These are phyloP conservation scores for Dynastes maya DNA, from an alignment of 2,888 invertebrate species.

Conservation along the genomic window DNA sequence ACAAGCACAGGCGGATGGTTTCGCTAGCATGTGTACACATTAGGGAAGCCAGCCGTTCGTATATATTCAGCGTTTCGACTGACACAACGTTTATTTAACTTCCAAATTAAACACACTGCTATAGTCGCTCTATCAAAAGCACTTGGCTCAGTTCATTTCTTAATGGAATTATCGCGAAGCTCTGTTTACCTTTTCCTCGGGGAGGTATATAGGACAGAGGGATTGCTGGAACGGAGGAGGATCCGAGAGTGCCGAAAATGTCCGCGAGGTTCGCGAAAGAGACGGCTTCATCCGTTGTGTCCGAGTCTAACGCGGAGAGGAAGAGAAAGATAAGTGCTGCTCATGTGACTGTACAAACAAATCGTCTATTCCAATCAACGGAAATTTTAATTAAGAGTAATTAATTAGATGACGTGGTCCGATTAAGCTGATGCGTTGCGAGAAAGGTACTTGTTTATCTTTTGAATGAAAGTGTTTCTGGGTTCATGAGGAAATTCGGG, in stretches of 20 bases:
- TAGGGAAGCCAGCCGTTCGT: conserved; percentile 47
- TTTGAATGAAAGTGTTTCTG: conserved; percentile 9
- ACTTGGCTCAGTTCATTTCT: conserved; percentile 69
- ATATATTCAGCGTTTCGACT: conserved; percentile 49
- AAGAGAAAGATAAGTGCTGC: conserved; percentile 50
- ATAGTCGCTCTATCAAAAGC: conserved; percentile 61
- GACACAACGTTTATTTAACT: conserved; percentile 68
- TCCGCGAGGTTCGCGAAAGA: conserved; percentile 30
- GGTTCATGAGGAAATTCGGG: not conserved
- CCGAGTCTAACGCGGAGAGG: not conserved
- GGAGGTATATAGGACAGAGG: conserved; percentile 53
- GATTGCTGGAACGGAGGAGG: conserved; percentile 34
- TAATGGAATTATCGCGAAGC: conserved; percentile 69
- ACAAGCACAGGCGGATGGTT: conserved; percentile 60
- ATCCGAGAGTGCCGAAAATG: conserved; percentile 44
- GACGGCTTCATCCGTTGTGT: conserved; percentile 16
- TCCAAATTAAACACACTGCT: conserved; percentile 59
- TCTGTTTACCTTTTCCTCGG: conserved; percentile 65
- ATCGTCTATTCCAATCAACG: conserved; percentile 67
- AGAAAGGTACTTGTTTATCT: conserved; percentile 37
- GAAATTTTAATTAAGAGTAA: conserved; percentile 67
- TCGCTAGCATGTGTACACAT: conserved; percentile 49
- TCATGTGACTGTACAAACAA: conserved; percentile 63
- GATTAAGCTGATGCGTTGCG: conserved; percentile 54
- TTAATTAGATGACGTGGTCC: conserved; percentile 66